Base-by-base conservation (phyloP, 2,113 vertebrate genomes). In the Anser brachyrhynchus region DNA sequence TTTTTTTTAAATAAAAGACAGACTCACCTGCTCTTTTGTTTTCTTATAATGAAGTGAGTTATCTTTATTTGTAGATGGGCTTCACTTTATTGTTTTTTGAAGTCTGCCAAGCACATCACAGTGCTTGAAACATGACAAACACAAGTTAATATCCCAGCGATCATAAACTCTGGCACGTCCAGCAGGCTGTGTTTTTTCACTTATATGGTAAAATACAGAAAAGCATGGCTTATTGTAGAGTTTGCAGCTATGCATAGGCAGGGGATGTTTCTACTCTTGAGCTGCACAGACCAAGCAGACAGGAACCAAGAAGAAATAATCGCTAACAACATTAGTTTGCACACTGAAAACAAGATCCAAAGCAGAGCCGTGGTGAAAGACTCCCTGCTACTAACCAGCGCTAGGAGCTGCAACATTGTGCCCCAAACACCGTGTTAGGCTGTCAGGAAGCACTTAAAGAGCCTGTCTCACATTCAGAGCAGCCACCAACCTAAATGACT, bases 141-240 rank as follows among this genome's bases (percentile, higher is more conserved):
- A 57, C 19, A 15, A 80, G 77, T 61, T 54, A 82, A 87, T 37
- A 87, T 62, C 41, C 10, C 66, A 54, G 49, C 49, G 33, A 67
- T 84, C 52, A 39, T 29, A 58, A 93, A 82, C 79, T 55, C 33
- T 49, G 33, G 65, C 73, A 82, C 33, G 65, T 17, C 29, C 70
- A 92, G 49, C 61, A 79, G 62, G n/a, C 61, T 35, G 69, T 29
- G 14, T 22, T 75, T 86, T 84, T 73, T 76, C 6, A 75, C 78
- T 95, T 91, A 43, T 12, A 89, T 25, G 57, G 73, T 75, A 75
- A 95, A 89, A 87, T 17, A 87, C 31, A 93, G 61, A 65, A 59
- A 37, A 72, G 28, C 57, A 39, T 4, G 31, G 71, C 37, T 92
- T 89, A 62, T 52, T 77, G 81, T 21, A 23, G 54, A 62, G 54